Evolutionary conservation across 2,797 vertebrate species (phyloP).

Genomic region (Hemibagrus guttatus): DNA sequence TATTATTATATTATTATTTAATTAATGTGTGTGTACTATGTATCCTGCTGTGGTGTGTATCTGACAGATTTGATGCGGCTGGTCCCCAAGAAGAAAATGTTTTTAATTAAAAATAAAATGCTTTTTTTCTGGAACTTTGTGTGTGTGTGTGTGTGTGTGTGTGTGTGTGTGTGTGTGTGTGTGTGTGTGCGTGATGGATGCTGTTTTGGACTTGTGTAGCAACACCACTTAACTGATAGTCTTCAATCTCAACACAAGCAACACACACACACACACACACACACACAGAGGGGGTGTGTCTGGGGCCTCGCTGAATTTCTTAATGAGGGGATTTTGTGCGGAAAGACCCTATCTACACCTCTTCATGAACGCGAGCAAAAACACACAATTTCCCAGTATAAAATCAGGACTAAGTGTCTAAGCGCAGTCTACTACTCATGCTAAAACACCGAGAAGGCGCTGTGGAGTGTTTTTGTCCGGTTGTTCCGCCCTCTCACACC

Average conservation of each 20-base stretch:
- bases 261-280: conserved; percentile 16
- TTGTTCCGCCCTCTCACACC: not conserved
- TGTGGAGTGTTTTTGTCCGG: too few relatives aligned
- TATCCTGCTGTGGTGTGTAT: not conserved
- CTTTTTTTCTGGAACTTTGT: not conserved
- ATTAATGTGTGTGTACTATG: not conserved
- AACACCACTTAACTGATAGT: not conserved
- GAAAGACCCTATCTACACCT: not conserved
- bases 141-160: not conserved
- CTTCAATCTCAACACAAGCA: not conserved
- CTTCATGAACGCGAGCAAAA: conserved; percentile 7
- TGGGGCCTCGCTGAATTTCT: conserved; percentile 50
- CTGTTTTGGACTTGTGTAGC: not conserved
- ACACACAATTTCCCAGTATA: not conserved
- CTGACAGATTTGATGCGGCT: not conserved
- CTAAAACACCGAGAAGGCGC: not conserved
- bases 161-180: not conserved
- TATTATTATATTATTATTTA: too few relatives aligned
- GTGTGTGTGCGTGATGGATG: not conserved
- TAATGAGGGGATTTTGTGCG: conserved; percentile 63
- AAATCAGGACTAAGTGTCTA: not conserved
- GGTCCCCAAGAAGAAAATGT: not conserved
- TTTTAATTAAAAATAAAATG: not conserved
- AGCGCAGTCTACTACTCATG: not conserved
- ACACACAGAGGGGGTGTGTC: not conserved